Evolutionary conservation across 2,113 vertebrate species (phyloP).

Genomic region (Hemichromis elongatus): DNA sequence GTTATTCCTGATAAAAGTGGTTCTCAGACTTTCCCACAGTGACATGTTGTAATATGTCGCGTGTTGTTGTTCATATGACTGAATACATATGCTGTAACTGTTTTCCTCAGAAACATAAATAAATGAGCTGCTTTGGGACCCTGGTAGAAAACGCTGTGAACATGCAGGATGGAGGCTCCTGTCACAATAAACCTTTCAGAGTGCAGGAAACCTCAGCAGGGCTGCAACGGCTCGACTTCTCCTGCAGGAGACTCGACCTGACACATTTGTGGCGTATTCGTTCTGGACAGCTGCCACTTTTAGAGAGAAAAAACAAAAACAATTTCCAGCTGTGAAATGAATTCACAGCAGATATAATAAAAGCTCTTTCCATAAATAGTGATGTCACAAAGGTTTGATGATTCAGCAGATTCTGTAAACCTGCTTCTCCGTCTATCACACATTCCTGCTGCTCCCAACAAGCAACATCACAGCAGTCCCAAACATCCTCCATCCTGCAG

Average conservation of each 20-base stretch:
- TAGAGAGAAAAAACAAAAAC: not conserved
- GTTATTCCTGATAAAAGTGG: not conserved
- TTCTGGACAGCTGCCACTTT: not conserved
- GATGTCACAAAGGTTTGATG: not conserved
- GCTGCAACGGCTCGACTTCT: not conserved
- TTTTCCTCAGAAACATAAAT: not conserved
- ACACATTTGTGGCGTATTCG: not conserved
- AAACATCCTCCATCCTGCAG: not conserved
- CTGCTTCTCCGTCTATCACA: not conserved
- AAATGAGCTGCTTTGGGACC: not conserved
- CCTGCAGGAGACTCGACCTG: not conserved
- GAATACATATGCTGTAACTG: rapidly evolving
- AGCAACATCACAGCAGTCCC: not conserved
- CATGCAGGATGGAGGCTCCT: not conserved
- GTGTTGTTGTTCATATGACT: not conserved
- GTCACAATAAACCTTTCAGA: not conserved
- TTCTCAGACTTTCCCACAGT: too few species aligned
- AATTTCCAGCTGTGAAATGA: not conserved
- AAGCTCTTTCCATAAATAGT: not conserved
- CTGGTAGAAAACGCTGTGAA: rapidly evolving
- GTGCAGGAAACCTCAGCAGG: not conserved
- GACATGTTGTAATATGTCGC: not conserved
- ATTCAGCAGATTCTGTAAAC: conserved; percentile 16
- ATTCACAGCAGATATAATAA: not conserved
- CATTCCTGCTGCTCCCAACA: not conserved